These are phyloP conservation scores for Catocala fraxini DNA, from an alignment of 2,888 invertebrate species.

Conservation along the genomic window DNA sequence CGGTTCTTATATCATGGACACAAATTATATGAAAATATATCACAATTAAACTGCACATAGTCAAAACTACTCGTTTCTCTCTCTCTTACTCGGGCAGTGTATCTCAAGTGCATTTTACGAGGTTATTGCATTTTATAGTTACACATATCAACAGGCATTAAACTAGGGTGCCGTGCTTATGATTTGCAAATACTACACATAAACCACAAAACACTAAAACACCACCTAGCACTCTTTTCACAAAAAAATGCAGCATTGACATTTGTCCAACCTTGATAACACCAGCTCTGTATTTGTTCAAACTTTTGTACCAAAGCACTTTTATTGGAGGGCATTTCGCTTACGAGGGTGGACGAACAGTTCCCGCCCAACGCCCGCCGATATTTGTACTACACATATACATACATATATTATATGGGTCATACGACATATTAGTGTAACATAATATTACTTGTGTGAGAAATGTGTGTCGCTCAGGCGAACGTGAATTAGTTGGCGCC, in stretches of 20 bases:
- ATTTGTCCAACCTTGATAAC: constrained; percentile 16
- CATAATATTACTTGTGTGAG: constrained; percentile 40
- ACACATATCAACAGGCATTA: too few relatives aligned
- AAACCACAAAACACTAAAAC: background rate
- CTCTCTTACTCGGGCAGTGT: too few relatives aligned
- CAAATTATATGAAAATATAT: too few relatives aligned
- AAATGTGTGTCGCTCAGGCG: constrained; percentile 44
- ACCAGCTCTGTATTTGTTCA: constrained; percentile 23
- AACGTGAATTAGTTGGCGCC: constrained; percentile 51
- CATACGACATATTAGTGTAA: constrained; percentile 38
- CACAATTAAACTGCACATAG: too few relatives aligned
- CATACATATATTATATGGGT: constrained; percentile 38
- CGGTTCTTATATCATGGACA: too few relatives aligned
- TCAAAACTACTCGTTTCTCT: too few relatives aligned
- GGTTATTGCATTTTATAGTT: too few relatives aligned
- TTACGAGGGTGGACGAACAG: constrained; percentile 13
- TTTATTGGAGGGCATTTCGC: constrained; percentile 10
- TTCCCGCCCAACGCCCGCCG: constrained; percentile 20
- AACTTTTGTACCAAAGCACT: constrained; percentile 28
- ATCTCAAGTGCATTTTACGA: too few relatives aligned
- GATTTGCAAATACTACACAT: background rate
- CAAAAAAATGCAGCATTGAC: background rate
- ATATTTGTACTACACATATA: constrained; percentile 22
- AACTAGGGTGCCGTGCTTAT: background rate
- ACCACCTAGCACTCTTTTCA: background rate